Evolutionary conservation across 1,140 invertebrate species (phyloP), one percentile per base, ranked within the genome.

Genomic region (Phymastichus coffea): DNA sequence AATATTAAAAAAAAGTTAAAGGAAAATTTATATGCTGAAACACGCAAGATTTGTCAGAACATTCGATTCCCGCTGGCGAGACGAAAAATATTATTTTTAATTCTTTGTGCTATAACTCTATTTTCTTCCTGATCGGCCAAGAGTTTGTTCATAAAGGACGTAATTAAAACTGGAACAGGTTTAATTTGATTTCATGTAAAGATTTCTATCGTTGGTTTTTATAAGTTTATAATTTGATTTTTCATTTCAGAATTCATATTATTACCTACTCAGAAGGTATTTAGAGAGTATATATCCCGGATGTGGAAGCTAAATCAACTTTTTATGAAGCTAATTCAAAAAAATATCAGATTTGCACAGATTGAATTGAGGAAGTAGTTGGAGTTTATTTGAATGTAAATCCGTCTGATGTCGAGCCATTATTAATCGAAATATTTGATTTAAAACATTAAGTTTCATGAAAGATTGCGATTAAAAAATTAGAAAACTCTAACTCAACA

Each of bases 371-470:
- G 64, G 89, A 92, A 61, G 87, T 95, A 44, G 90, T 95, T 8
- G 87, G 87, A 23, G 90, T 95, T 22, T 94, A 94, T 75, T 80
- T 95, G 23, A 91, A 95, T 74, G 90, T 95, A 1, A 93, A 96
- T 81, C 93, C 94, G 46, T 86, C 86, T 47, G 85, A 91, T 70
- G 90, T 97, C 43, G 93, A 95, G 67, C 95, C 94, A 4, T 79
- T 97, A 23, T 81, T 97, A 19, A 90, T 95, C 67, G 94, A 96
- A 83, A 93, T 96, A 75, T 93, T 96, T 68, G 93, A 96, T 78
- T 83, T 95, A 49, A 94, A 95, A 77, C 76, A 76, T 61, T 80
- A 67, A 75, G 25, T 25, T 22, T n/a, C n/a, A n/a, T n/a, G n/a
- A n/a, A n/a, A n/a, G n/a, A n/a, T n/a, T n/a, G n/a, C n/a, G n/a